These are phyloP conservation scores for Redunca redunca DNA, from an alignment of 2,113 vertebrate species.

Conservation along the genomic window DNA sequence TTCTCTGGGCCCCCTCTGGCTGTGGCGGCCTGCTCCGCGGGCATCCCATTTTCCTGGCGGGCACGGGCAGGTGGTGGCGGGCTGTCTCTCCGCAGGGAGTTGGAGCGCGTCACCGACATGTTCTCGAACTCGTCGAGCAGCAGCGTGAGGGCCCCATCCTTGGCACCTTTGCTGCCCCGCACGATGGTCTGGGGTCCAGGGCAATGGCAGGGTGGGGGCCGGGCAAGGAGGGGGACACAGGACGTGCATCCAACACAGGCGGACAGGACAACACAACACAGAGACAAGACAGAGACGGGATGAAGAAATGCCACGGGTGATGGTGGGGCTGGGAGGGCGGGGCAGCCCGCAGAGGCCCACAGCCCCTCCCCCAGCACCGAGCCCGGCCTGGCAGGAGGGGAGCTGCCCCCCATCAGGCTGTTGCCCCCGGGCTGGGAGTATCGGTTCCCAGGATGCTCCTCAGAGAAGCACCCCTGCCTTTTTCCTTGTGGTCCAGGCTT, in stretches of 20 bases:
- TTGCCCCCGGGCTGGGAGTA: background rate
- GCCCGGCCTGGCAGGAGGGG: background rate
- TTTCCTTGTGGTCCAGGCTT: background rate
- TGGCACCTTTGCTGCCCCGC: constrained; percentile 88
- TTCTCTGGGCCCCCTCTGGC: constrained; percentile 57
- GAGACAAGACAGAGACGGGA: constrained; percentile 68
- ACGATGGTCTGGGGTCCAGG: constrained; percentile 87
- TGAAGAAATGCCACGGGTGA: constrained; percentile 59
- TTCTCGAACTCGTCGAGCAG: constrained; percentile 93
- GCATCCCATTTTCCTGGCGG: constrained; percentile 80
- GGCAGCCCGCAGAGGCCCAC: background rate
- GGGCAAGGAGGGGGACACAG: constrained; percentile 20
- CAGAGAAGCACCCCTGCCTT: background rate
- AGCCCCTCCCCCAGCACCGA: background rate
- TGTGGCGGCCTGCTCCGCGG: constrained; percentile 73
- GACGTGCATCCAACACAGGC: background rate
- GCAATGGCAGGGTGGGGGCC: constrained; percentile 24
- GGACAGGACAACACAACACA: constrained; percentile 32
- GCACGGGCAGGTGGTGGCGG: constrained; percentile 83
- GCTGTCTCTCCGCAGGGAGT: constrained; percentile 91
- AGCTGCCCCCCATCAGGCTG: background rate
- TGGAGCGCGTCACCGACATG: constrained; percentile 95
- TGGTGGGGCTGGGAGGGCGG: background rate
- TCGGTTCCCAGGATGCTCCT: background rate
- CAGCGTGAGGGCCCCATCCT: constrained; percentile 92